Evolutionary conservation across 53 echinoderm and acorn worm species (phyloP), one percentile per base, ranked within the genome.

Genomic region (Echinarachnius parma): DNA sequence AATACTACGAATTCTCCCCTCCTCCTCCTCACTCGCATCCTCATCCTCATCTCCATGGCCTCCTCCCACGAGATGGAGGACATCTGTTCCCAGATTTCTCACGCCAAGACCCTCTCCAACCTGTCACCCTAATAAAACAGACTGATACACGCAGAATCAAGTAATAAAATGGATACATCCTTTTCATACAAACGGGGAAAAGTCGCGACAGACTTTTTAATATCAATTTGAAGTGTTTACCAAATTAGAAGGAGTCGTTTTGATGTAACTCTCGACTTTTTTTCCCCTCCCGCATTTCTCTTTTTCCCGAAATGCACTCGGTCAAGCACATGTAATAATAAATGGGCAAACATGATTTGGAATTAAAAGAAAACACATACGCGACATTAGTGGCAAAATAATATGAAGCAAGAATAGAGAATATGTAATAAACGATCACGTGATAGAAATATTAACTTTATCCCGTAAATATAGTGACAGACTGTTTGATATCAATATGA

Each of bases 201-300:
- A 50, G 52, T 15, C 21, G 50, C 30, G 68, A 68, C 68, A 68
- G 68, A 68, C 68, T 68, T 68, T 68, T 68, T 68, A 68, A 68
- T 68, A 68, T 68, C 68, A 52, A 50, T 68, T 52, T 68, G 50
- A 33, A 68, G 68, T 68, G 68, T 68, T 68, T 68, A 68, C 68
- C 68, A 68, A 68, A 68, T 68, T 49, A 68, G 50, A 68, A n/a
- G 68, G 53, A 49, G 68, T 49, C 68, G 34, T 32, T 68, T 68
- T 52, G 68, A 68, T 68, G 68, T 49, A 68, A 52, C 68, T 49
- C 36, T 68, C 31, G 68, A 52, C 68, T 33, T 50, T 48, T 49
- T n/a, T n/a, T n/a, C n/a, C n/a, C n/a, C n/a, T n/a, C n/a, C n/a
- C n/a, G n/a, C n/a, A n/a, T n/a, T n/a, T n/a, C n/a, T n/a, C n/a